Evolutionary conservation across 2,888 invertebrate genomes (phyloP), one percentile per base, ranked within the genome.

Genomic region (Drosophila anomalata): DNA sequence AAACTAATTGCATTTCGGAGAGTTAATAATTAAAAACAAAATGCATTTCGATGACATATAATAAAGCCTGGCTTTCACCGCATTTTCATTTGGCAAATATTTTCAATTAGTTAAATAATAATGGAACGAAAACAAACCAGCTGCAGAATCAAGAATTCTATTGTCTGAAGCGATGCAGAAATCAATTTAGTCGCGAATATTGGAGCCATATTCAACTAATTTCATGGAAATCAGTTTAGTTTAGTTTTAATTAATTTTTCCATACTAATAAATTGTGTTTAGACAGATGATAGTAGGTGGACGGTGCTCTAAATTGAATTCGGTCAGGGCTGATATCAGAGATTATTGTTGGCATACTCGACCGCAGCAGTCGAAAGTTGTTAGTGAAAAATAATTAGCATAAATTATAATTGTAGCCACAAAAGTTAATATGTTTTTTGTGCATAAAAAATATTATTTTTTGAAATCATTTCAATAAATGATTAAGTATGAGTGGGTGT

Each of bases 311-410:
- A 48, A 78, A 84, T 66, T 56, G 50, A 73, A 71, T 73, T 71
- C 44, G 55, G 46, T 46, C 55, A 29, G 22, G 39, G 29, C 58
- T 78, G 51, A 46, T 51, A 73, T 60, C 54, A 67, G 50, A 75
- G 77, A 85, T 87, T 77, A 87, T 71, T 69, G 53, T 59, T 41
- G 47, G 71, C 70, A 68, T 71, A 20, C 41, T 9, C 41, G 41
- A 42, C 53, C 51, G 20, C 39, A 26, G 58, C 67, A 67, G 65
- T 63, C 59, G 62, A 77, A 73, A 71, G 70, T 77, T 66, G 73
- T 78, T 83, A 80, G 84, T 80, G 61, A 84, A 86, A 73, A 83
- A 76, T 80, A 80, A 84, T 84, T 86, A 88, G 76, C 80, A 80
- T 83, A 86, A 75, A 84, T 78, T 83, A 70, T 80, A 75, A 65